phyloP scores from a whole-genome alignment of 2,888 invertebrate genomes.

The Mayetiola destructor region DNA sequence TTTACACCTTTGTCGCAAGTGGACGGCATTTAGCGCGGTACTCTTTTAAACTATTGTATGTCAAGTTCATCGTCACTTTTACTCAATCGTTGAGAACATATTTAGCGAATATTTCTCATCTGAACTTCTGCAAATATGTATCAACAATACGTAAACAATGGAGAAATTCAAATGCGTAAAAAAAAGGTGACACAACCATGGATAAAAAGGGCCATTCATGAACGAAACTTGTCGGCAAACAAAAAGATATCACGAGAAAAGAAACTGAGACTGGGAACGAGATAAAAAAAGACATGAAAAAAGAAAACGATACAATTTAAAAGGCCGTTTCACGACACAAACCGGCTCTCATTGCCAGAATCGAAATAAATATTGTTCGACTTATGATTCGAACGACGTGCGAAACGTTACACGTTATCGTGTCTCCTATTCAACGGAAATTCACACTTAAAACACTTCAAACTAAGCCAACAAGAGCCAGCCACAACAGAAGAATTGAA shows the following conservation, averaged over 20 bases:
- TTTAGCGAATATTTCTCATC: not conserved
- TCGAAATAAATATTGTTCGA: not conserved
- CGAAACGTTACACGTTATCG: too few relatives aligned
- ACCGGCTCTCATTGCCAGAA: not conserved
- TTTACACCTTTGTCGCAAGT: constrained; percentile 8
- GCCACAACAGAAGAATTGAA: too few relatives aligned
- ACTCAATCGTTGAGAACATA: not conserved
- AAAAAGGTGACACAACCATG: constrained; percentile 10
- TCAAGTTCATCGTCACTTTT: not conserved
- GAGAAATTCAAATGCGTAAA: constrained; percentile 12
- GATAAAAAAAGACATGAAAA: too few relatives aligned
- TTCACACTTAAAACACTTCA: constrained; percentile 3
- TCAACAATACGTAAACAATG: not conserved
- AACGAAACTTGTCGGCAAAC: too few relatives aligned
- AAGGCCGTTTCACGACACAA: not conserved
- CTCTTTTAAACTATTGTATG: not conserved
- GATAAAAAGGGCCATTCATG: too few relatives aligned
- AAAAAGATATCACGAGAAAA: too few relatives aligned
- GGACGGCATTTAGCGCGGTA: not conserved
- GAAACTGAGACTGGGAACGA: too few relatives aligned
- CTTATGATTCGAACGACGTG: not conserved
- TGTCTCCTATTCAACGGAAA: constrained; percentile 4
- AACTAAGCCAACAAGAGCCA: too few relatives aligned
- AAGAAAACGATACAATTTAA: too few relatives aligned
- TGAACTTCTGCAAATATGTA: not conserved